Base-by-base conservation (phyloP, 2,113 vertebrate species). In the Mormyrus iriodes region DNA sequence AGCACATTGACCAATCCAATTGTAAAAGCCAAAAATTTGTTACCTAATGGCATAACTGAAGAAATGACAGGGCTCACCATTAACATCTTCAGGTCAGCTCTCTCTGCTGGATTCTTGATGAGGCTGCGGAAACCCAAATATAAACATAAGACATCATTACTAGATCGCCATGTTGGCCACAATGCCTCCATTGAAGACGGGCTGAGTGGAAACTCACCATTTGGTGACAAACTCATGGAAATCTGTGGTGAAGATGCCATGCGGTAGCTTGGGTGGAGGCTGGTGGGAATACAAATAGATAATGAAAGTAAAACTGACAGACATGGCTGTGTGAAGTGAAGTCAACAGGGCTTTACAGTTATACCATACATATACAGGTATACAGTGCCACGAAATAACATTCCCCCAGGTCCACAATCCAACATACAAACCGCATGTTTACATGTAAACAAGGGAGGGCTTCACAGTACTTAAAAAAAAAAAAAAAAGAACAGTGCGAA, bases 141-240 rank as follows among this genome's bases (percentile, higher is more conserved):
- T n/a, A 24, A 52, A 86, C 1, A 31, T 9, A 8, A 39, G 6
- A 65, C 83, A 4, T 55, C 17, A 27, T 17, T 2, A 46, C 3
- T 24, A 21, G 3, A 69, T 8, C 7, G 8, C 44, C 44, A 24
- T n/a, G 13, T 10, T 8, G 9, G 15, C 9, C 39, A 17, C 82
- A n/a, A 10, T 3, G 39, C 9, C 13, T 15, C 0, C 1, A 7
- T 51, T 15, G 2, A 39, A 12, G 48, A 42, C n/a, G 12, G 69
- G 8, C 4, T 0, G 83, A 49, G 82, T 3, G 2, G 44, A 6
- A 10, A 46, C 97, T 98, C 93, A 99, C 98, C 98, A 99, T 97
- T 99, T 99, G 94, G 97, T 99, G 94, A 99, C 98, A 96, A 99
- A 99, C 93, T 99, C 98, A 93, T 99, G 98, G 95, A 99, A 99